Percentiles rank a stretch among this genome's conserved stretches.
These are phyloP conservation scores for Neostethus bicornis DNA, from an alignment of 2,797 vertebrate species.

Conservation along the genomic window DNA sequence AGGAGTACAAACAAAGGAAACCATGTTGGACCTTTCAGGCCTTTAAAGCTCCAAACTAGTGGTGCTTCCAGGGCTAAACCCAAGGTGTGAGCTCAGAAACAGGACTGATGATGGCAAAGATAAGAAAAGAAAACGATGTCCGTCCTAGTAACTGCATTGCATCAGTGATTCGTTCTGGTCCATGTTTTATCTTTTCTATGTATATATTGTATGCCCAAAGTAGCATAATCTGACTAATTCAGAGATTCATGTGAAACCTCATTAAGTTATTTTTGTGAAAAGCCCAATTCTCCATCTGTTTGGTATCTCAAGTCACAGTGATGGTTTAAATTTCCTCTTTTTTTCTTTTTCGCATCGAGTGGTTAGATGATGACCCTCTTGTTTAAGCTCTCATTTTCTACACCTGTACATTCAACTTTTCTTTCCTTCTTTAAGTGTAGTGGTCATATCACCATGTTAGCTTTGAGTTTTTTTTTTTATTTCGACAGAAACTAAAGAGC, in stretches of 20 bases:
- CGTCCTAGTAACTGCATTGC: constrained; percentile 34
- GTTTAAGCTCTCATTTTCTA: constrained; percentile 39
- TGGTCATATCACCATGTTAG: constrained; percentile 59
- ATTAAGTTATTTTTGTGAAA: constrained; percentile 41
- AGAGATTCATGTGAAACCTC: constrained; percentile 41
- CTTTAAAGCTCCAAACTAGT: constrained; percentile 36
- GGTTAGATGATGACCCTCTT: constrained; percentile 31
- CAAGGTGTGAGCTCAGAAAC: constrained; percentile 43
- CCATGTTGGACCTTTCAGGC: constrained; percentile 17
- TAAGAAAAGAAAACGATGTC: constrained; percentile 14
- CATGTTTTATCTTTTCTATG: constrained; percentile 48
- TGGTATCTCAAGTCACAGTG: constrained; percentile 34
- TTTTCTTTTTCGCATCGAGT: constrained; percentile 22
- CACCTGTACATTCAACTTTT: constrained; percentile 40
- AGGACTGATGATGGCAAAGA: constrained; percentile 20
- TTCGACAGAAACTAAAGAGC: constrained; percentile 65
- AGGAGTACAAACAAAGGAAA: constrained; percentile 43
- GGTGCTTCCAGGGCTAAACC: constrained; percentile 42
- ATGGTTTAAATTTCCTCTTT: constrained; percentile 44
- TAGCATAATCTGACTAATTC: constrained; percentile 51
- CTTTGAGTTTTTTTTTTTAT: constrained; percentile 65
- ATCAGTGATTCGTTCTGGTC: constrained; percentile 45
- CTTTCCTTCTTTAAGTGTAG: constrained; percentile 52
- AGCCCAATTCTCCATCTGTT: constrained; percentile 39
- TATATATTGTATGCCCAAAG: constrained; percentile 45